phyloP scores from a whole-genome alignment of 2,797 vertebrate genomes.

The Poeciliopsis paucimaculata region DNA sequence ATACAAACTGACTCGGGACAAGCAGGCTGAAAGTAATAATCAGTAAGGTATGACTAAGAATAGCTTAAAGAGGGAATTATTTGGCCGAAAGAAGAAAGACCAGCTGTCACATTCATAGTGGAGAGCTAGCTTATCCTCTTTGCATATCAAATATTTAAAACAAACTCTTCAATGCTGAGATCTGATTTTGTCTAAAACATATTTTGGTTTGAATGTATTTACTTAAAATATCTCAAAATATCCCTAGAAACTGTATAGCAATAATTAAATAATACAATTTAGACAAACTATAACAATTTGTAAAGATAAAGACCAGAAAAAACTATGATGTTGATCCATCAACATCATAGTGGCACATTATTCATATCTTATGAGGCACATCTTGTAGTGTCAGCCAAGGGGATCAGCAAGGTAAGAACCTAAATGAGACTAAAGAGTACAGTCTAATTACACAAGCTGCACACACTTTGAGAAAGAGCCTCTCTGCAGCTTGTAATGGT shows the following conservation, averaged over 20 bases:
- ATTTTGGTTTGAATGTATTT: conserved; percentile 24
- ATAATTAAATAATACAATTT: not conserved
- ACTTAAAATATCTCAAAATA: not conserved
- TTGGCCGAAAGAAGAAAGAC: conserved; percentile 35
- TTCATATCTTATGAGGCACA: conserved; percentile 13
- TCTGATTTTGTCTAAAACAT: not conserved
- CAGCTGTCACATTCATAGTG: conserved; percentile 30
- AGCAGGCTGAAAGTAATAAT: conserved; percentile 34
- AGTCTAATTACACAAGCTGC: conserved; percentile 16
- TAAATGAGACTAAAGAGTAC: conserved; percentile 1
- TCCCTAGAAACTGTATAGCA: not conserved
- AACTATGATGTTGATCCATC: not conserved
- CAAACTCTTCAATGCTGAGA: conserved; percentile 34
- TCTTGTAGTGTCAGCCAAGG: conserved; percentile 8
- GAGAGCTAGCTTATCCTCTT: conserved; percentile 4
- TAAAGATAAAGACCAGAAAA: not conserved
- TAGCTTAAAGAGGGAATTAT: conserved; percentile 70
- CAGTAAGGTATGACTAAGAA: conserved; percentile 46
- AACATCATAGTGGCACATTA: not conserved
- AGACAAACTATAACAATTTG: not conserved
- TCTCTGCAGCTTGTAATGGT: not conserved
- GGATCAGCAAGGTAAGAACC: conserved; percentile 35
- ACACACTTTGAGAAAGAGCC: conserved; percentile 6
- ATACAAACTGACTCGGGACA: conserved; percentile 51
- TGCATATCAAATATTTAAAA: conserved; percentile 3